Base-by-base conservation (phyloP, 2,797 vertebrate genomes). In the Cynodonichthys magdalenae region DNA sequence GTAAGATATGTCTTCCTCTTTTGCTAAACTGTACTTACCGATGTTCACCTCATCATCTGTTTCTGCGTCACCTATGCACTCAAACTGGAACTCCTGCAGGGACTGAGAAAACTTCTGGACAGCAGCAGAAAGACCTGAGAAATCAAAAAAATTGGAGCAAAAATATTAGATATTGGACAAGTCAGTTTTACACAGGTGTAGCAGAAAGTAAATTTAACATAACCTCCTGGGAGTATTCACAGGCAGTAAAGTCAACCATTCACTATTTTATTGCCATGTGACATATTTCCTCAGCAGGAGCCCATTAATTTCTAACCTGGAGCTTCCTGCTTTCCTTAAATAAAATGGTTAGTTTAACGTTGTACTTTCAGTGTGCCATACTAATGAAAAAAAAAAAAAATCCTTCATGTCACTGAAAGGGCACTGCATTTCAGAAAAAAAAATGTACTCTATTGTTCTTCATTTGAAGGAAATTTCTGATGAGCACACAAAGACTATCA, bases 21-120 rank as follows among this genome's bases (percentile, higher is more conserved):
- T 87, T 75, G 9, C 87, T 90, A 92, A 77, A 17, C 8, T n/a
- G 15, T 24, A 87, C 93, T 91, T 84, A 99, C 98, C 98, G n/a
- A 99, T 99, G 85, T 96, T 99, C 77, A 98, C 96, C 91, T 99
- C 98, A 71, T 99, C 98, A 70, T 99, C 98, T 1, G 98, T 99
- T 93, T 99, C 98, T 28, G 96, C 96, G 73, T 99, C 98, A 31
- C 98, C 98, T 45, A 99, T 97, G 79, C 97, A 99, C 84, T 99
- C 97, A 79, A 99, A 99, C 80, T 99, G 97, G 92, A 99, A 99
- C 86, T 98, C 96, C 90, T 99, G 97, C 39, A 99, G 89, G 11
- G 97, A 99, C 77, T 96, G 96, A 17, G 96, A 99, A 90, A 99
- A 99, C 86, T 97, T 99, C 92, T 97, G 96, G 53, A 98, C 96